Percentiles rank a stretch among this genome's conserved stretches.
Evolutionary conservation across 2,113 vertebrate genomes (phyloP).

Genomic region (Trogon surrucura): DNA sequence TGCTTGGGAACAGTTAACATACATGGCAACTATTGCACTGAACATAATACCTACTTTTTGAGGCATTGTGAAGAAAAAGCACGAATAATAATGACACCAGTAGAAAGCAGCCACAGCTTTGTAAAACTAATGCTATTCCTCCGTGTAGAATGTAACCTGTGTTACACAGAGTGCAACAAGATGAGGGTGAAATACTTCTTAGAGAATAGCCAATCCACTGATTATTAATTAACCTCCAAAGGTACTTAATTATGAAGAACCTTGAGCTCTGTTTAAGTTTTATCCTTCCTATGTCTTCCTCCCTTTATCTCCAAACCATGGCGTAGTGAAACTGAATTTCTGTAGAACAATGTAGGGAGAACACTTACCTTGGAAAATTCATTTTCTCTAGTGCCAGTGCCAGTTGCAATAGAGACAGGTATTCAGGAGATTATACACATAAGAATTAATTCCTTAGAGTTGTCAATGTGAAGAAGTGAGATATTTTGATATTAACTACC

Average conservation of each 20-base stretch:
- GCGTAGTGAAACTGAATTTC: neutral
- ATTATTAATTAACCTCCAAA: neutral
- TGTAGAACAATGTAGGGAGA: neutral
- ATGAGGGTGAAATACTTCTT: neutral
- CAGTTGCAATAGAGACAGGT: neutral
- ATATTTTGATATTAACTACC: neutral
- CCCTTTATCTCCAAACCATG: neutral
- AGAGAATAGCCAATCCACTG: neutral
- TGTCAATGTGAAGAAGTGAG: neutral
- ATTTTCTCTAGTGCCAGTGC: neutral
- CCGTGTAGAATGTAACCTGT: neutral
- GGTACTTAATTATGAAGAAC: neutral
- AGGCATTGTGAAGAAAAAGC: neutral
- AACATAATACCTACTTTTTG: neutral
- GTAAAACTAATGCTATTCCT: neutral
- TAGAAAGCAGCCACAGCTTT: neutral
- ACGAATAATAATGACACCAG: neutral
- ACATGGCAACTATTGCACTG: neutral
- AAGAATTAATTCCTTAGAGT: neutral
- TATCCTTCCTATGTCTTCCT: neutral
- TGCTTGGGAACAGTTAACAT: neutral
- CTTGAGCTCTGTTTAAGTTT: neutral
- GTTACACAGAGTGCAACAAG: neutral
- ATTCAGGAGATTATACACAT: neutral
- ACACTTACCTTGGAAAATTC: neutral